Evolutionary conservation across 53 echinoderm and acorn worm species (phyloP).

Genomic region (Echinometra lucunter): DNA sequence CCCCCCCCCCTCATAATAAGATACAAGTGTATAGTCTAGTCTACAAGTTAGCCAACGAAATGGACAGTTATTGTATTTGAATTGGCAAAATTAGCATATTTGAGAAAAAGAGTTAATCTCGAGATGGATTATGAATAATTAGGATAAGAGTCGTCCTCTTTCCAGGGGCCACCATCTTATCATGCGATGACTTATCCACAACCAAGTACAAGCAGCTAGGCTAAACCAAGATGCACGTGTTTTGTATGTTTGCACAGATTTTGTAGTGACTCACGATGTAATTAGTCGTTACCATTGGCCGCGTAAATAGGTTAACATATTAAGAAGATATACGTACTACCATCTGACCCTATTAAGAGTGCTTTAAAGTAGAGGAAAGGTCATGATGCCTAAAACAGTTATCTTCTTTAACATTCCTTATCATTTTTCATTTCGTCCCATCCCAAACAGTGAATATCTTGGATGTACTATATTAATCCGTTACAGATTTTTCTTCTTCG

Average conservation of each 20-base stretch:
- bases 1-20: no score
- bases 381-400: neutral
- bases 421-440: neutral
- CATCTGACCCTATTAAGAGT: slow-evolving; percentile 49
- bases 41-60: no score
- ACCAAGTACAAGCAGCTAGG: neutral
- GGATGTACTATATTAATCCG: neutral
- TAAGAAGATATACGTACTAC: slow-evolving; percentile 24
- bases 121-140: neutral
- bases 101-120: neutral
- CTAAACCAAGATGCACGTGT: neutral
- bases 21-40: no score
- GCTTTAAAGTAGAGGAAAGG: slow-evolving; percentile 19
- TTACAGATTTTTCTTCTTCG: neutral
- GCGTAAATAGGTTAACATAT: slow-evolving; percentile 50
- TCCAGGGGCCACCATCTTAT: neutral
- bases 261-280: slow-evolving; percentile 31
- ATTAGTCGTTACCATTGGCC: slow-evolving; percentile 56
- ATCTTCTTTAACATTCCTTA: neutral
- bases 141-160: neutral
- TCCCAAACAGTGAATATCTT: neutral
- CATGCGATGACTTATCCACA: neutral
- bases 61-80: no score
- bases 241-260: neutral
- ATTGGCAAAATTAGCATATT: no score